A percentile compares a stretch with the other conserved stretches of the same genome.
These are phyloP conservation scores for Agriopis marginaria DNA, from an alignment of 2,888 invertebrate species.

Conservation along the genomic window DNA sequence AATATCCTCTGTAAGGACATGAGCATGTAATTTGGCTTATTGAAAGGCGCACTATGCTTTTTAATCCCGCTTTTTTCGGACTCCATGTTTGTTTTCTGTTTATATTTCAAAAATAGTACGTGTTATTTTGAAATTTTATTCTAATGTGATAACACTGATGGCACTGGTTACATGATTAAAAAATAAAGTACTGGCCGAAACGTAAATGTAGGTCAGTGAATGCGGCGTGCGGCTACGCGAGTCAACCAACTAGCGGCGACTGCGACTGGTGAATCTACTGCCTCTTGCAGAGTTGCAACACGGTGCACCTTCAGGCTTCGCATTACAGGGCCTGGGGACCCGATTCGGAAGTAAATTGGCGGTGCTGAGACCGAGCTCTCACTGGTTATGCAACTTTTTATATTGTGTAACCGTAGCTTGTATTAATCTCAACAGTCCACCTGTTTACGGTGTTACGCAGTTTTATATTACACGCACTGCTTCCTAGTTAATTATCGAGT, in stretches of 20 bases:
- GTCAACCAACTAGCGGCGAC: slow-evolving; percentile 75
- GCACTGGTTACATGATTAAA: slow-evolving; percentile 58
- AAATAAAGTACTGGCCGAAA: slow-evolving; percentile 19
- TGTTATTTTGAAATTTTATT: slow-evolving; percentile 17
- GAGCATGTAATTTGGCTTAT: slow-evolving; percentile 84
- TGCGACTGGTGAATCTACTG: slow-evolving; percentile 55
- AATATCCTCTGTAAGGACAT: slow-evolving; percentile 88
- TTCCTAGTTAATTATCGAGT: slow-evolving; percentile 16
- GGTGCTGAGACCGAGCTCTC: slow-evolving; percentile 65
- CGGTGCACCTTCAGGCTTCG: slow-evolving; percentile 52
- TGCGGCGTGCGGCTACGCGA: slow-evolving; percentile 71
- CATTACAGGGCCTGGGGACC: slow-evolving; percentile 52
- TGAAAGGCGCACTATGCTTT: slow-evolving; percentile 56
- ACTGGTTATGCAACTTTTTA: slow-evolving; percentile 70
- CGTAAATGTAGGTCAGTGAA: slow-evolving; percentile 38
- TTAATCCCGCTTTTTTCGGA: slow-evolving; percentile 64
- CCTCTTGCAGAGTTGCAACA: slow-evolving; percentile 58
- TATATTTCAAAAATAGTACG: slow-evolving; percentile 9
- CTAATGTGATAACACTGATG: slow-evolving; percentile 8
- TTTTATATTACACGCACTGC: slow-evolving; percentile 20
- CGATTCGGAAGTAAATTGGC: slow-evolving; percentile 77
- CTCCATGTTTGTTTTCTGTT: slow-evolving; percentile 61
- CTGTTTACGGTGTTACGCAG: slow-evolving; percentile 50
- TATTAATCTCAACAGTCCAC: slow-evolving; percentile 46
- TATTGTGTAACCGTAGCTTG: slow-evolving; percentile 65